Conservation (phyloP, 2,797 vertebrate species). For the Sebastes variabilis region DNA sequence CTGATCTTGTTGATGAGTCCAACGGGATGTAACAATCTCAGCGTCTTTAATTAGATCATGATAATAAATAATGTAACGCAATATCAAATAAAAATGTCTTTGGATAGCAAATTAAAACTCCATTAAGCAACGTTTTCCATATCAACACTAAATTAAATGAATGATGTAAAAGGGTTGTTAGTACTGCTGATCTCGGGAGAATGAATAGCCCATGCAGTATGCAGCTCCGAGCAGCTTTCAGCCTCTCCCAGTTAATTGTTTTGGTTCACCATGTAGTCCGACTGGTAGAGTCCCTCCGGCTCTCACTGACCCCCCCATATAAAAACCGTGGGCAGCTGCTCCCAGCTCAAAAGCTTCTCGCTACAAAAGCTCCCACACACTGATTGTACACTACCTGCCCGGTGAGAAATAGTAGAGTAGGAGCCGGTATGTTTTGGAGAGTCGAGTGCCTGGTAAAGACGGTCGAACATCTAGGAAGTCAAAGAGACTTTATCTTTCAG, state of each 20-base stretch:
- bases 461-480: not conserved
- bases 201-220: not conserved
- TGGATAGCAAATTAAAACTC: slow-evolving; percentile 16
- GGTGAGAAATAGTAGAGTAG: slow-evolving; percentile 5
- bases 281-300: slow-evolving; percentile 35
- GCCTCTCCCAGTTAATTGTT: slow-evolving; percentile 44
- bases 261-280: slow-evolving; percentile 43
- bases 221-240: slow-evolving; percentile 27
- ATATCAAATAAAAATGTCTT: not conserved
- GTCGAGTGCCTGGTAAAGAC: slow-evolving; percentile 19
- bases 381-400: slow-evolving; percentile 20
- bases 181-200: not conserved
- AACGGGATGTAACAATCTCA: not conserved
- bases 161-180: not conserved
- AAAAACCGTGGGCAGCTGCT: slow-evolving; percentile 41
- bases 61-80: not conserved
- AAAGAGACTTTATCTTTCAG: not conserved
- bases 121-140: not conserved
- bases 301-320: slow-evolving; percentile 17
- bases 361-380: slow-evolving; percentile 23
- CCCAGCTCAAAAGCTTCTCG: slow-evolving; percentile 24
- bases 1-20: not conserved
- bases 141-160: slow-evolving; percentile 2
- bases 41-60: not conserved
- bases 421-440: not conserved